Conservation (phyloP, 2,888 invertebrate genomes). For the Ophion slaviceki region DNA sequence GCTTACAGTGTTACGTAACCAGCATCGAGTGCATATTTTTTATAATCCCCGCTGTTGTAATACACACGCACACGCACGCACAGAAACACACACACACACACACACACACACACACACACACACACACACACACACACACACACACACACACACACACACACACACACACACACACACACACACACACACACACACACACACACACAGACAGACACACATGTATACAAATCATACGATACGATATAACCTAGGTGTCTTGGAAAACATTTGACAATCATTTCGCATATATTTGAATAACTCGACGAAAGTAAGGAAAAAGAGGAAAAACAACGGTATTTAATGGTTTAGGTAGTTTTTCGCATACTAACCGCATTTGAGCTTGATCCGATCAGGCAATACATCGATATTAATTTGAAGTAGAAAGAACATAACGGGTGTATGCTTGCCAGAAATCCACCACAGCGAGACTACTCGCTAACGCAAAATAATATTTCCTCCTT, state of each 20-base stretch:
- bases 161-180: slow-evolving; percentile 23
- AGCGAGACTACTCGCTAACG: not conserved
- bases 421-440: not conserved
- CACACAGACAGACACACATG: not conserved
- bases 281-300: slow-evolving; percentile 73
- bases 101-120: no score
- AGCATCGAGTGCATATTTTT: slow-evolving; percentile 78
- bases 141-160: slow-evolving; percentile 3
- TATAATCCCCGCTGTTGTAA: slow-evolving; percentile 66
- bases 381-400: not conserved
- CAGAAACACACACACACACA: no score
- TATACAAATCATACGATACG: slow-evolving; percentile 41
- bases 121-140: no score
- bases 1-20: slow-evolving; percentile 72
- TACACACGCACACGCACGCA: slow-evolving; percentile 35
- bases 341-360: not conserved
- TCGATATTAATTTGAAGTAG: not conserved
- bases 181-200: no score
- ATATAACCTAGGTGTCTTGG: slow-evolving; percentile 79
- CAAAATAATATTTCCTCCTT: not conserved
- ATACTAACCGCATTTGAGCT: not conserved
- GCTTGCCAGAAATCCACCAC: not conserved
- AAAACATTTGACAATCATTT: slow-evolving; percentile 78
- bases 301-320: slow-evolving; percentile 38
- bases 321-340: not conserved